phyloP scores from a whole-genome alignment of 2,113 vertebrate genomes.

The Scatophagus argus region DNA sequence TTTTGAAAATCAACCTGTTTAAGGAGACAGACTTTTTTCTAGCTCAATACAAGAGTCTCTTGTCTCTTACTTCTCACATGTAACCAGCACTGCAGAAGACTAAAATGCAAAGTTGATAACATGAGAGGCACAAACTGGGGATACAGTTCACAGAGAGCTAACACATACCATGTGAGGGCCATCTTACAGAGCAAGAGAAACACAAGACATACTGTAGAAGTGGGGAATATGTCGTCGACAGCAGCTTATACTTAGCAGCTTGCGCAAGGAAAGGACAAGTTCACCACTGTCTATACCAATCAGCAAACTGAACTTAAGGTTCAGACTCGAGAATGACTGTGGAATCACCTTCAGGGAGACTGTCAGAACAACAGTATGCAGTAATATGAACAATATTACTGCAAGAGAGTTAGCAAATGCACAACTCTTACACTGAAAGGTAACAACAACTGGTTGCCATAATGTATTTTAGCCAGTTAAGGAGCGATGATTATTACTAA shows the following conservation, averaged over 20 bases:
- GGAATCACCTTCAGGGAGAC: neutral
- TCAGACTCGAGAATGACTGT: neutral
- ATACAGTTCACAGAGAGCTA: slow-evolving; percentile 53
- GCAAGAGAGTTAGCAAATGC: neutral
- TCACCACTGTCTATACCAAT: slow-evolving; percentile 28
- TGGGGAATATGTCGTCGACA: slow-evolving; percentile 8
- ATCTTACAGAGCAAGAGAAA: slow-evolving; percentile 52
- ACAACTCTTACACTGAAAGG: neutral
- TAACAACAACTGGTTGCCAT: too few species aligned
- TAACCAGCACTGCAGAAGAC: neutral
- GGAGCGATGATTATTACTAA: too few species aligned
- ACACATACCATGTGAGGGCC: slow-evolving; percentile 51
- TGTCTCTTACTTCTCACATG: neutral
- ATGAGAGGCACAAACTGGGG: slow-evolving; percentile 40
- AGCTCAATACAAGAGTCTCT: neutral
- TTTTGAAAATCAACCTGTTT: neutral
- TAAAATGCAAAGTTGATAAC: slow-evolving; percentile 15
- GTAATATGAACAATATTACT: too few species aligned
- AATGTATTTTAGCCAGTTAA: too few species aligned
- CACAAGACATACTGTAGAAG: slow-evolving; percentile 41
- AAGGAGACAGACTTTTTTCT: neutral
- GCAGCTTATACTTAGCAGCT: slow-evolving; percentile 26
- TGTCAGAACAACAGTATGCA: neutral
- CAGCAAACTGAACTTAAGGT: neutral
- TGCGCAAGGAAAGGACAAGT: slow-evolving; percentile 8